phyloP scores from a whole-genome alignment of 2,797 vertebrate species.

The Fringilla coelebs region DNA sequence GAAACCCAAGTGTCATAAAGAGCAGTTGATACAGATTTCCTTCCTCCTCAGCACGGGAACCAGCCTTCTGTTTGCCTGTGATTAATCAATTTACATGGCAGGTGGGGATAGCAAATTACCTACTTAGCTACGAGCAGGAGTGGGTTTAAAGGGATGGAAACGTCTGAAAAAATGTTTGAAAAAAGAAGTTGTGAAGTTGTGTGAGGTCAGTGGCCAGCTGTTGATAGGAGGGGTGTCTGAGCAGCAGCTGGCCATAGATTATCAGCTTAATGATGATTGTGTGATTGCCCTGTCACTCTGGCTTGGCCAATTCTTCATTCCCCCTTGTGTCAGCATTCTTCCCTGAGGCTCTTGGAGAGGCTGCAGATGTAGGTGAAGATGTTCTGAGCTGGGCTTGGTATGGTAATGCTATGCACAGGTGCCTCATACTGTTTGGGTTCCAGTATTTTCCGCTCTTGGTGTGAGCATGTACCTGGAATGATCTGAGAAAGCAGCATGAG shows the following conservation, averaged over 20 bases:
- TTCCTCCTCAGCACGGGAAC: background rate
- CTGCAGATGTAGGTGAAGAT: accelerated
- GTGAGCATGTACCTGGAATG: background rate
- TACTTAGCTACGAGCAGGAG: background rate
- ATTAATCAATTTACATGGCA: slow-evolving; percentile 13
- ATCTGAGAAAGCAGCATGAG: background rate
- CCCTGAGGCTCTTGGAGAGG: background rate
- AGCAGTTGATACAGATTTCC: background rate
- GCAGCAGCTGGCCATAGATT: background rate
- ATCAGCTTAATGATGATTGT: background rate
- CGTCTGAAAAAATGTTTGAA: background rate
- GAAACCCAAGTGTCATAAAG: background rate
- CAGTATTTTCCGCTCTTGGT: accelerated
- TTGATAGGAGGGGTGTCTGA: background rate
- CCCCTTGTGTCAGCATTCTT: background rate
- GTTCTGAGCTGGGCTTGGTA: background rate
- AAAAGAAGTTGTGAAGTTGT: background rate
- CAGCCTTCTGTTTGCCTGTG: background rate
- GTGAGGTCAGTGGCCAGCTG: background rate
- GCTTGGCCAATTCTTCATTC: background rate
- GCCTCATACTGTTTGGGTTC: background rate
- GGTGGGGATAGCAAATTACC: background rate
- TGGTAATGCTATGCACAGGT: background rate
- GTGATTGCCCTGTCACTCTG: background rate
- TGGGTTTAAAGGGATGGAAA: background rate